Evolutionary conservation across 1,140 invertebrate genomes (phyloP).

Genomic region (Tetramorium simillimum): DNA sequence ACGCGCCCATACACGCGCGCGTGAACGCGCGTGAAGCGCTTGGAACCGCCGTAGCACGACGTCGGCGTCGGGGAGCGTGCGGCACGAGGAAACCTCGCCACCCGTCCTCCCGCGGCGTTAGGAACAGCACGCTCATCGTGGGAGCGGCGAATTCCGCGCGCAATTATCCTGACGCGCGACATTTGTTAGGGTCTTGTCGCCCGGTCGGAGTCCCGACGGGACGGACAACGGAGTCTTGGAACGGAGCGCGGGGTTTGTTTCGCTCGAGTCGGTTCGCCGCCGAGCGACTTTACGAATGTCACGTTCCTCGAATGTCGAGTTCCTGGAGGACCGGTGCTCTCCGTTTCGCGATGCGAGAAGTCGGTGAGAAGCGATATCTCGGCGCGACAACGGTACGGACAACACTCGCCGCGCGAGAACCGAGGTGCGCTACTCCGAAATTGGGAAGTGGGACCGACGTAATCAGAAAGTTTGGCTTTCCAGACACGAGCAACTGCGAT

Average conservation of each 20-base stretch:
- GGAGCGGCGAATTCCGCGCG: conserved; percentile 58
- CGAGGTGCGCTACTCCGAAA: not conserved
- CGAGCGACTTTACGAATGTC: conserved; percentile 39
- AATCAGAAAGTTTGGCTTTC: not conserved
- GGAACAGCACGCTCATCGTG: conserved; percentile 40
- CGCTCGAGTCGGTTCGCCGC: not conserved
- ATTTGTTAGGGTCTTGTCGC: conserved; percentile 63
- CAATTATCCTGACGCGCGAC: conserved; percentile 67
- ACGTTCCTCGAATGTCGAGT: conserved; percentile 37
- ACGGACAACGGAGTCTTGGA: conserved; percentile 5
- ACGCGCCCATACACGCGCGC: not conserved
- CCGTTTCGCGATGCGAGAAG: not conserved
- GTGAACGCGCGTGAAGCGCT: not conserved
- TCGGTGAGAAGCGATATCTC: conserved; percentile 66
- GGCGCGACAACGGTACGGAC: conserved; percentile 40
- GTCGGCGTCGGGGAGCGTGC: conserved; percentile 5
- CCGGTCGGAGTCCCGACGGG: conserved; percentile 5
- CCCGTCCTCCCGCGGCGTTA: conserved; percentile 12
- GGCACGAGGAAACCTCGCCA: not conserved
- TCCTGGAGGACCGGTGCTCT: conserved; percentile 12
- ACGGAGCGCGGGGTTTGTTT: not conserved
- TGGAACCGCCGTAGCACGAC: conserved; percentile 37
- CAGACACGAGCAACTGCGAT: not conserved
- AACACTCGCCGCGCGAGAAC: conserved; percentile 26
- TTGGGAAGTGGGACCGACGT: not conserved